Percentiles rank a stretch among this genome's conserved stretches.
These are phyloP conservation scores for Ageneiosus marmoratus DNA, from an alignment of 2,113 vertebrate species.

Conservation along the genomic window DNA sequence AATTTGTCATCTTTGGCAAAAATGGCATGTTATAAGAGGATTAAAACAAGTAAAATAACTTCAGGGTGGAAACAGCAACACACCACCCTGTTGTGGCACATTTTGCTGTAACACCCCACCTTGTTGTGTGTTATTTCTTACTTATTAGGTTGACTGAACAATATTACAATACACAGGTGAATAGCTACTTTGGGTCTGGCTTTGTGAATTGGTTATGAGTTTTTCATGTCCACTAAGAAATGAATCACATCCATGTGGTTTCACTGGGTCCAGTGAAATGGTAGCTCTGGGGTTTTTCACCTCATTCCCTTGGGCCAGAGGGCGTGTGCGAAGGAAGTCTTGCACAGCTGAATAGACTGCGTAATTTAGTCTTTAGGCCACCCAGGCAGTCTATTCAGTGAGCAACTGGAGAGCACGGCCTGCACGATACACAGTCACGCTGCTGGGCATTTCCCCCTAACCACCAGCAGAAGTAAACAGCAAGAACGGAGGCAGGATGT, in stretches of 20 bases:
- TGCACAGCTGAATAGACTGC: conserved; percentile 37
- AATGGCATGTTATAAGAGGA: not conserved
- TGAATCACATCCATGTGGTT: not conserved
- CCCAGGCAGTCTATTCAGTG: conserved; percentile 44
- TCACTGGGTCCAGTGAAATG: conserved; percentile 4
- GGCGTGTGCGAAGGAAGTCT: conserved; percentile 39
- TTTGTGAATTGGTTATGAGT: conserved; percentile 4
- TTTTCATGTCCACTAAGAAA: not conserved
- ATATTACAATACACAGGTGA: not conserved
- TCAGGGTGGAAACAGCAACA: not conserved
- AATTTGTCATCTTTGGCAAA: not conserved
- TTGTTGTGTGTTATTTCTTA: not conserved
- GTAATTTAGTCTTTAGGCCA: conserved; percentile 45
- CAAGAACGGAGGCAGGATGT: conserved; percentile 32
- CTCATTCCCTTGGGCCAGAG: conserved; percentile 11
- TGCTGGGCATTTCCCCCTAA: conserved; percentile 21
- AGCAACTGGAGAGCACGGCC: conserved; percentile 3
- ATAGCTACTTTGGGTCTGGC: not conserved
- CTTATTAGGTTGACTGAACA: not conserved
- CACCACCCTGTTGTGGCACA: not conserved
- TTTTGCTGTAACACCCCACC: not conserved
- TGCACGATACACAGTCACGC: conserved; percentile 3
- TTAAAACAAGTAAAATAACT: not conserved
- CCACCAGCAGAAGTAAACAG: conserved; percentile 42
- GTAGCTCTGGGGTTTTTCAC: not conserved